Conservation (phyloP, 2,888 invertebrate genomes). For the Eupeodes luniger region DNA sequence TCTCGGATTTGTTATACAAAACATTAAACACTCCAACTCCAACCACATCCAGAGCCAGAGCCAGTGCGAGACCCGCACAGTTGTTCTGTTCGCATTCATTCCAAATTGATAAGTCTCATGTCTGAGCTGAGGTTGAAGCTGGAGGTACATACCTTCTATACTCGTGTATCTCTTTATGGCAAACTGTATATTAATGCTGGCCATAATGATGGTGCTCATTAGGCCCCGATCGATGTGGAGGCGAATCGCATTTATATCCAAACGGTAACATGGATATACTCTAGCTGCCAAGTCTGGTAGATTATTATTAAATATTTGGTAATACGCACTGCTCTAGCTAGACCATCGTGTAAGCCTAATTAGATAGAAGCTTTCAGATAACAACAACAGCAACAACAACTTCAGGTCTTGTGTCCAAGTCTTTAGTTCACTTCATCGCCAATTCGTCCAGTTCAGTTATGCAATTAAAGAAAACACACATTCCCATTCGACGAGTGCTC, state of each 20-base stretch:
- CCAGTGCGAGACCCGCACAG: not conserved
- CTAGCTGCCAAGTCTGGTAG: slow-evolving; percentile 6
- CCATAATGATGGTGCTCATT: slow-evolving; percentile 73
- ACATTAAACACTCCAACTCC: slow-evolving; percentile 68
- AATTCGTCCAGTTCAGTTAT: slow-evolving; percentile 69
- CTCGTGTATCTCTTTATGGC: slow-evolving; percentile 57
- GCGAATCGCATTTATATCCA: slow-evolving; percentile 18
- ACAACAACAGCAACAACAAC: slow-evolving; percentile 36
- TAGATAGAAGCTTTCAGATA: slow-evolving; percentile 55
- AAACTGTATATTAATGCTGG: slow-evolving; percentile 67
- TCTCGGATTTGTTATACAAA: slow-evolving; percentile 74
- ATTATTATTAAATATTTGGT: slow-evolving; percentile 70
- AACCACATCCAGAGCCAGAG: not conserved
- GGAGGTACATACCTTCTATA: slow-evolving; percentile 2
- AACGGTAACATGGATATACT: slow-evolving; percentile 33
- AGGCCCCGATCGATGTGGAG: slow-evolving; percentile 50
- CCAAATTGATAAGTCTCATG: slow-evolving; percentile 71
- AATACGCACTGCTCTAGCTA: slow-evolving; percentile 1
- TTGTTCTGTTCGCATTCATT: slow-evolving; percentile 35
- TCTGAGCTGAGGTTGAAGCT: slow-evolving; percentile 18
- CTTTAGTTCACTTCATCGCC: not conserved
- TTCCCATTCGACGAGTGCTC: slow-evolving; percentile 55
- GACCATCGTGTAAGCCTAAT: slow-evolving; percentile 67
- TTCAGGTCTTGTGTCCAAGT: slow-evolving; percentile 35
- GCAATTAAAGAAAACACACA: slow-evolving; percentile 74